A percentile compares a stretch with the other conserved stretches of the same genome.
phyloP scores from a whole-genome alignment of 2,888 invertebrate genomes.

The Idaea straminata region DNA sequence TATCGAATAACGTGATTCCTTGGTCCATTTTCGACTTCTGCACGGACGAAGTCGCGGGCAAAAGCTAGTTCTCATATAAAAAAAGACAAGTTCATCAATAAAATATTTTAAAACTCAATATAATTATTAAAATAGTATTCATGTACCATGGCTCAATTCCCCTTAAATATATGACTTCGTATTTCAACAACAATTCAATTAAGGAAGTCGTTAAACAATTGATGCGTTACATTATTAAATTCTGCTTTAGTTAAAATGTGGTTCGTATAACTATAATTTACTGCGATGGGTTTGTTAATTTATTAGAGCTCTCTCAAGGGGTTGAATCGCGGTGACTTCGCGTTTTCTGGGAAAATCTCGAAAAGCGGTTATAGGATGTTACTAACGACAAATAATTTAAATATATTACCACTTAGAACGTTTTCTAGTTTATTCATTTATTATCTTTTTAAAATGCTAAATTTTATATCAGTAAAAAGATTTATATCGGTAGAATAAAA shows the following conservation, averaged over 20 bases:
- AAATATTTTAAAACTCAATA: not conserved
- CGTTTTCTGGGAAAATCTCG: conserved; percentile 48
- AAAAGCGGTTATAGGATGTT: conserved; percentile 29
- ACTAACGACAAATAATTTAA: not conserved
- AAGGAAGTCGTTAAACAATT: conserved; percentile 70
- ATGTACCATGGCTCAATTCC: conserved; percentile 30
- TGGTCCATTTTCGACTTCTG: too few relatives aligned
- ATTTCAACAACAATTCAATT: conserved; percentile 62
- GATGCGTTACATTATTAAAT: conserved; percentile 76
- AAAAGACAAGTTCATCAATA: not conserved
- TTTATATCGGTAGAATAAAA: not conserved
- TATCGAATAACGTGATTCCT: too few relatives aligned
- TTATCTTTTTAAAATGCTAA: too few relatives aligned
- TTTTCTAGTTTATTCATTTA: too few relatives aligned
- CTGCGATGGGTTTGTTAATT: conserved; percentile 51
- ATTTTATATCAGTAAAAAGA: too few relatives aligned
- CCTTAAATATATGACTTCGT: conserved; percentile 46
- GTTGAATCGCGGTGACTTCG: conserved; percentile 56
- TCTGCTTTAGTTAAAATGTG: conserved; percentile 71
- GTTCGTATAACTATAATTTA: conserved; percentile 71
- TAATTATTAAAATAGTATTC: conserved; percentile 6
- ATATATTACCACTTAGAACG: too few relatives aligned
- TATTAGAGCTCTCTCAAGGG: conserved; percentile 52
- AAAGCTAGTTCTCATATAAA: not conserved
- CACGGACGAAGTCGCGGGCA: too few relatives aligned